phyloP scores from a whole-genome alignment of 2,888 invertebrate genomes.

The Clivina fossor region DNA sequence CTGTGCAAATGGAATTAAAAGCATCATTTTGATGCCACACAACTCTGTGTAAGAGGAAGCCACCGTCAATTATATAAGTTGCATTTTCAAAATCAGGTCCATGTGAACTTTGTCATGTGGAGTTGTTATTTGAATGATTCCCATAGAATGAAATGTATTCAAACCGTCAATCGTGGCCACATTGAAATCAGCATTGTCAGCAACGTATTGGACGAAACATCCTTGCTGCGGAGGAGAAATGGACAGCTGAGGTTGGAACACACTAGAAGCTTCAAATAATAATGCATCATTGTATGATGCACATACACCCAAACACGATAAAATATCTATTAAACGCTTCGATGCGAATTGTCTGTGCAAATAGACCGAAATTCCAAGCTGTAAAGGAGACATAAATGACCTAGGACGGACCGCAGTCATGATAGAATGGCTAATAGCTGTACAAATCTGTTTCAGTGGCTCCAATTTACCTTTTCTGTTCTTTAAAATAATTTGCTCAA shows the following conservation, averaged over 20 bases:
- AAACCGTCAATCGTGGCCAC: conserved; percentile 43
- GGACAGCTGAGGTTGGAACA: conserved; percentile 40
- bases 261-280: conserved; percentile 41
- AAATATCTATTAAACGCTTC: conserved; percentile 39
- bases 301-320: conserved; percentile 40
- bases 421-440: conserved; percentile 39
- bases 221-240: conserved; percentile 41
- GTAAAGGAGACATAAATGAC: conserved; percentile 42
- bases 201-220: conserved; percentile 43
- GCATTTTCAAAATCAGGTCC: conserved; percentile 36
- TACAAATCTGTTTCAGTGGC: conserved; percentile 39
- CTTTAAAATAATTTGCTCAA: conserved; percentile 44
- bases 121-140: conserved; percentile 43
- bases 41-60: conserved; percentile 41
- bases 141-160: conserved; percentile 45
- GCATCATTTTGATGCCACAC: conserved; percentile 39
- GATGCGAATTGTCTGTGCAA: conserved; percentile 40
- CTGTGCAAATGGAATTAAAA: conserved; percentile 39
- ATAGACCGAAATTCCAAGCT: conserved; percentile 51
- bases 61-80: conserved; percentile 42
- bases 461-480: conserved; percentile 44
- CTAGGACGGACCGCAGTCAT: conserved; percentile 42
- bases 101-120: too few species aligned
- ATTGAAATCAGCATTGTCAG: conserved; percentile 46
- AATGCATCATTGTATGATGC: conserved; percentile 41